These are phyloP conservation scores for Rhombomys opimus DNA, from an alignment of 2,113 vertebrate species.

Conservation along the genomic window DNA sequence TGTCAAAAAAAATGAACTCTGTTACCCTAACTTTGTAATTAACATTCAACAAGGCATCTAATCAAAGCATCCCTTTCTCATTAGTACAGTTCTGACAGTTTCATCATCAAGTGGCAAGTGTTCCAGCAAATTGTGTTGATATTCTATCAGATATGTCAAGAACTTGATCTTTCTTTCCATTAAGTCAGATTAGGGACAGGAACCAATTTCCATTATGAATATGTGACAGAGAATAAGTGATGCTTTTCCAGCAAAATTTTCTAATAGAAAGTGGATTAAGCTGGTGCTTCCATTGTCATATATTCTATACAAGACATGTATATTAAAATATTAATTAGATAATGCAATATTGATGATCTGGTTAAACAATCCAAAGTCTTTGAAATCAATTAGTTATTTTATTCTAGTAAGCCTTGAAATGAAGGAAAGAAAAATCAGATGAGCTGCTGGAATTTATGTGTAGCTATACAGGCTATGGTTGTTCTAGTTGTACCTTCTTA, in stretches of 20 bases:
- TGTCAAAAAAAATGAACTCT: constrained; percentile 59
- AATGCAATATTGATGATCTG: constrained; percentile 61
- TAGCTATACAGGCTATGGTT: not conserved
- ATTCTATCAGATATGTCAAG: constrained; percentile 75
- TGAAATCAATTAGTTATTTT: constrained; percentile 60
- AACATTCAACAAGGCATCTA: constrained; percentile 71
- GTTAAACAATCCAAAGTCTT: constrained; percentile 23
- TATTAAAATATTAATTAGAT: constrained; percentile 68
- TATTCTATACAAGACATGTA: not conserved
- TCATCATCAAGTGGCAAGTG: constrained; percentile 74
- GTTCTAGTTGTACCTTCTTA: no score
- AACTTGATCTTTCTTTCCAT: constrained; percentile 77
- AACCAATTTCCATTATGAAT: constrained; percentile 79
- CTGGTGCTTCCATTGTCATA: not conserved
- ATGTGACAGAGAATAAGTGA: constrained; percentile 58
- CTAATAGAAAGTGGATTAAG: constrained; percentile 48
- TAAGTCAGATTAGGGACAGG: constrained; percentile 75
- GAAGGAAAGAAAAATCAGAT: not conserved
- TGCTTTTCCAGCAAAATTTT: constrained; percentile 44
- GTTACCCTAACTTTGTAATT: constrained; percentile 73
- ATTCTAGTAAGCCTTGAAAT: constrained; percentile 52
- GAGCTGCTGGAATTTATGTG: not conserved
- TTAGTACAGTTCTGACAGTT: constrained; percentile 75
- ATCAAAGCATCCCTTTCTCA: constrained; percentile 75
- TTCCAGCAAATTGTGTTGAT: constrained; percentile 76